Evolutionary conservation across 2,113 vertebrate genomes (phyloP), one percentile per base, ranked within the genome.

Genomic region (Paratilapia polleni): DNA sequence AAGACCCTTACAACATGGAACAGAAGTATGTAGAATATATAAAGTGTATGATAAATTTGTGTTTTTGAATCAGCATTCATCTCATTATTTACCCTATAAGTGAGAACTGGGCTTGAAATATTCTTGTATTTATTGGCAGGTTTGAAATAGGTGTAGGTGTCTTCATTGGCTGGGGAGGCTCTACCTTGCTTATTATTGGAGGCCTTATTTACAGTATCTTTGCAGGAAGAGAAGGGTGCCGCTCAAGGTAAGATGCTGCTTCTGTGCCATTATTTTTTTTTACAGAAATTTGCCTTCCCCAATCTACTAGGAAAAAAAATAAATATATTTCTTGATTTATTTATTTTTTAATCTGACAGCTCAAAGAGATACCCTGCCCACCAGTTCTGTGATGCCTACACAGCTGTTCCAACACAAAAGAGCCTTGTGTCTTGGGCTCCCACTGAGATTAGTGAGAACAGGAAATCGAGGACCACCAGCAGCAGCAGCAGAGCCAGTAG

Each of bases 111-210:
- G 77, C 3, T 22, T 77, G 4, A 57, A n/a, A 60, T 43, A 9
- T 84, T 52, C 49, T 85, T 87, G 49, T 91, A 9, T 95, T 83
- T 49, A 2, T 24, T 64, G n/a, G 80, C 82, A 99, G 98, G 92
- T 99, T 97, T 95, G 98, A 99, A 95, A 93, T 99, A 82, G 98
- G 98, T 62, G 95, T 97, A 26, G 98, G 97, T 62, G 96, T 99
- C 75, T 99, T 97, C 86, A 95, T 99, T 41, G 98, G 98, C 78
- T 99, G 98, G 98, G 97, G 96, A 61, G 98, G 98, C 84, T 96
- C 98, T 28, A 95, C 97, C 2, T 95, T 99, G 77, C 97, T 97
- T 89, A 95, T 98, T 73, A 94, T 95, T 31, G 98, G 98, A 52
- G 98, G 98, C 58, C 93, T 97, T 60, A 93, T 99, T 93, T 97